Evolutionary conservation across 1,140 invertebrate genomes (phyloP).

Genomic region (Drosophila mauritiana): DNA sequence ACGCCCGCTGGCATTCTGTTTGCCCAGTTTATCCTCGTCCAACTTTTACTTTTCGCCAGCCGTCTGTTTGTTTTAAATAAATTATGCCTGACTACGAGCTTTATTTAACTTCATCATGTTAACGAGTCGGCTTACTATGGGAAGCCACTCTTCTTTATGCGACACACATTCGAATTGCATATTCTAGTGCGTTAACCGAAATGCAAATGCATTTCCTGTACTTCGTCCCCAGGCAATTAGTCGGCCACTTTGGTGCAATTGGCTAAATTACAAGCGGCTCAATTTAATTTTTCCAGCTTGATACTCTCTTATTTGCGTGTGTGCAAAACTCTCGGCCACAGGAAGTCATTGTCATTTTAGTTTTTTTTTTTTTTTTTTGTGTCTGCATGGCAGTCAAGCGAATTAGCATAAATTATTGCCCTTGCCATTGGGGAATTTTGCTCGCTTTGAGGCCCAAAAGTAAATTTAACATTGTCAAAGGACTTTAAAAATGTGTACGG

Average conservation of each 20-base stretch:
- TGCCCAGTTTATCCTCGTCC: constrained; percentile 33
- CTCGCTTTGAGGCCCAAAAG: constrained; percentile 10
- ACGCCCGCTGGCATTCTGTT: constrained; percentile 20
- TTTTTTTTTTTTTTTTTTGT: constrained; percentile 6
- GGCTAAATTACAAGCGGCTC: constrained; percentile 59
- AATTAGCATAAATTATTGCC: constrained; percentile 66
- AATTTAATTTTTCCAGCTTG: constrained; percentile 51
- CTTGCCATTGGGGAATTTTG: constrained; percentile 10
- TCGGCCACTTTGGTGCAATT: constrained; percentile 67
- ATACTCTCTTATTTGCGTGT: constrained; percentile 11
- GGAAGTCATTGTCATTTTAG: constrained; percentile 53
- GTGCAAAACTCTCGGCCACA: constrained; percentile 27
- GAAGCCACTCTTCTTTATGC: neutral
- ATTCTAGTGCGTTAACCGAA: constrained; percentile 37
- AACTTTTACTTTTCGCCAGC: constrained; percentile 47
- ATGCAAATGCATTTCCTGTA: constrained; percentile 46
- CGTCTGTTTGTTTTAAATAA: constrained; percentile 65
- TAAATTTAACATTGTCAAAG: constrained; percentile 34
- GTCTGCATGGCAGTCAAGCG: constrained; percentile 31
- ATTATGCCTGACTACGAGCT: constrained; percentile 42
- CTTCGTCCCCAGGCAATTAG: constrained; percentile 68
- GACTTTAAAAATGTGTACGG: neutral
- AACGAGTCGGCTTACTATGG: constrained; percentile 6
- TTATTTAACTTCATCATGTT: constrained; percentile 38
- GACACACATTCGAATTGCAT: constrained; percentile 29